A percentile compares a stretch with the other conserved stretches of the same genome.
These are phyloP conservation scores for Drosophila chauvacae DNA, from an alignment of 1,140 invertebrate species.

Conservation along the genomic window DNA sequence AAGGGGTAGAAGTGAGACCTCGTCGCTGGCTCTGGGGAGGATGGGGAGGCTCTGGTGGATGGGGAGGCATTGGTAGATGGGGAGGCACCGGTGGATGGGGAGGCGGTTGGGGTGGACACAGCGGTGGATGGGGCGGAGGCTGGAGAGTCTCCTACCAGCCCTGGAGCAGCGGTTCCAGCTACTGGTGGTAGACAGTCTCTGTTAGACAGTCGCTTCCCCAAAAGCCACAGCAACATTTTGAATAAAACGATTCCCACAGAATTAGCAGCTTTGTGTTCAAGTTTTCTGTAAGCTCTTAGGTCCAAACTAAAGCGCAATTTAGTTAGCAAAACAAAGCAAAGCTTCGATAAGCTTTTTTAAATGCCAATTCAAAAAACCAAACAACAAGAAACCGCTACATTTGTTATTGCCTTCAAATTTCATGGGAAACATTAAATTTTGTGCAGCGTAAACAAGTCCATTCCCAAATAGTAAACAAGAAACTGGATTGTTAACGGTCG, in stretches of 20 bases:
- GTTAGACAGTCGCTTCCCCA: constrained; percentile 7
- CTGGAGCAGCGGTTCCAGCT: constrained; percentile 38
- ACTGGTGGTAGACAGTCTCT: constrained; percentile 43
- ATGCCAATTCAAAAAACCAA: constrained; percentile 1
- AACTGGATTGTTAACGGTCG: constrained; percentile 16
- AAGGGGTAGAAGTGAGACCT: constrained; percentile 30
- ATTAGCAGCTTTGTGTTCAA: constrained; percentile 20
- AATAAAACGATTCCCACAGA: constrained; percentile 16
- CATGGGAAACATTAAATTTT: constrained; percentile 12
- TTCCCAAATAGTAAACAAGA: constrained; percentile 15
- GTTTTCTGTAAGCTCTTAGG: constrained; percentile 2
- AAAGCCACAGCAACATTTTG: not conserved
- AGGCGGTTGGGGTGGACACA: constrained; percentile 13
- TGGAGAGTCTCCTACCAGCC: constrained; percentile 19
- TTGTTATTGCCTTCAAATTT: constrained; percentile 21
- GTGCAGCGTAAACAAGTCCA: constrained; percentile 10
- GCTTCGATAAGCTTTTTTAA: constrained; percentile 18
- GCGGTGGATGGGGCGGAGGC: constrained; percentile 27
- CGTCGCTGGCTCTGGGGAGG: constrained; percentile 35
- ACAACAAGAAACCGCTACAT: not conserved
- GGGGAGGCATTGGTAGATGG: constrained; percentile 8
- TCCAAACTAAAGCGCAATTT: constrained; percentile 14
- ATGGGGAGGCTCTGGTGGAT: constrained; percentile 5
- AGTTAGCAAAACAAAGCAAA: constrained; percentile 13
- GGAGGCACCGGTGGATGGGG: constrained; percentile 15